Evolutionary conservation across 1,140 invertebrate species (phyloP).

Genomic region (Augochlora pura): DNA sequence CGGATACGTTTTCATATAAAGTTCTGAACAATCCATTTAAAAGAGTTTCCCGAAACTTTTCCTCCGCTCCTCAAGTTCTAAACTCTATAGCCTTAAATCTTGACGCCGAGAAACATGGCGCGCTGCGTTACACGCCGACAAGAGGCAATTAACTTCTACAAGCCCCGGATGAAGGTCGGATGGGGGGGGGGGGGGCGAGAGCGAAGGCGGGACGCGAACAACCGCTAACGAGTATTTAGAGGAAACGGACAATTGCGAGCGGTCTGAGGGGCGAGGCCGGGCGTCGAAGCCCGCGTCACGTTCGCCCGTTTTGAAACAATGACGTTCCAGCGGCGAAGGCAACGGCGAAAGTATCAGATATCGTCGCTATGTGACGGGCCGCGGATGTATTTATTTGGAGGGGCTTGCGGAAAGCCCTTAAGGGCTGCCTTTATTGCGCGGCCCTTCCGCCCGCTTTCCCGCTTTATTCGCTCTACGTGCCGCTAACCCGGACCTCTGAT

Average conservation of each 20-base stretch:
- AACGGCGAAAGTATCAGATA: constrained; percentile 19
- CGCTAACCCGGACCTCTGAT: constrained; percentile 23
- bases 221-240: neutral
- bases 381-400: constrained; percentile 65
- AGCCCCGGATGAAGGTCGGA: neutral
- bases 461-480: constrained; percentile 64
- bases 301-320: constrained; percentile 26
- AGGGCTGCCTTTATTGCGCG: constrained; percentile 64
- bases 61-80: neutral
- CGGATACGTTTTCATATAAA: too few relatives aligned
- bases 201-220: neutral
- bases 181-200: neutral
- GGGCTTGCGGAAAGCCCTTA: constrained; percentile 51
- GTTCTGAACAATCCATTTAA: too few relatives aligned
- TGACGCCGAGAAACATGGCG: neutral
- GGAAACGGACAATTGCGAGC: constrained; percentile 1
- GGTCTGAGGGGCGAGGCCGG: neutral
- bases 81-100: neutral
- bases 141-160: constrained; percentile 4
- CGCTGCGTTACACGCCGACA: neutral
- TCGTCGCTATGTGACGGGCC: constrained; percentile 47
- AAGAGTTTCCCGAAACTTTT: too few relatives aligned
- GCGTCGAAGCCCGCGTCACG: constrained; percentile 21
- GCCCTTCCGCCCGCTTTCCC: constrained; percentile 18
- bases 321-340: constrained; percentile 15